Evolutionary conservation across 1,140 invertebrate species (phyloP).

Genomic region (Drosophila aff.): DNA sequence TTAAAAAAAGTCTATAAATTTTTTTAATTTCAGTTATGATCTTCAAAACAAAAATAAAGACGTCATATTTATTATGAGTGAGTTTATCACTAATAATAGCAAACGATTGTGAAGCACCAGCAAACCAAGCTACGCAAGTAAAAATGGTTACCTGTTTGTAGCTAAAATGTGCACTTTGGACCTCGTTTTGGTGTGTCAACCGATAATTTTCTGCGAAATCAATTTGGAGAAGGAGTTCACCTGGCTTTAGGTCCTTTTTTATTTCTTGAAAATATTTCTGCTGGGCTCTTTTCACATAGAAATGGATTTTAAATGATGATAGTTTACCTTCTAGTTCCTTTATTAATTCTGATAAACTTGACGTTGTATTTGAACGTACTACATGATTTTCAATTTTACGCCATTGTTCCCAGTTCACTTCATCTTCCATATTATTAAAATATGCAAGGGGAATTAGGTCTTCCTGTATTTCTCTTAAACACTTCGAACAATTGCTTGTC

Average conservation of each 20-base stretch:
- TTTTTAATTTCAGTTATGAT: not conserved
- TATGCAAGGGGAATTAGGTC: no score
- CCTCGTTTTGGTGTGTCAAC: not conserved
- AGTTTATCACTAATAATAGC: not conserved
- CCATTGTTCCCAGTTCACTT: no score
- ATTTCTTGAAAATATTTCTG: not conserved
- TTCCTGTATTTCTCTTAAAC: no score
- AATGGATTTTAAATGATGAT: not conserved
- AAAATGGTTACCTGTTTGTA: not conserved
- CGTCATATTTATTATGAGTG: not conserved
- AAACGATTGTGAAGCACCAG: not conserved
- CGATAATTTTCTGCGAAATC: not conserved
- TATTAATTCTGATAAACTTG: no score
- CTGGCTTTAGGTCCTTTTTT: not conserved
- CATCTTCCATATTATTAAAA: no score
- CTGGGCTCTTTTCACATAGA: not conserved
- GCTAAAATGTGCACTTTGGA: not conserved
- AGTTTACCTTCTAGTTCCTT: no score
- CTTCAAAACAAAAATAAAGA: not conserved
- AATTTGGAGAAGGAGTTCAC: not conserved
- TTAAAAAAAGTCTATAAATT: not conserved
- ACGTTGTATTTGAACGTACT: no score
- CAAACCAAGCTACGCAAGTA: not conserved
- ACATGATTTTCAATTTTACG: no score
- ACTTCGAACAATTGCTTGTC: no score